Conservation (phyloP, 2,888 invertebrate species). For the Notocelia uddmanniana region DNA sequence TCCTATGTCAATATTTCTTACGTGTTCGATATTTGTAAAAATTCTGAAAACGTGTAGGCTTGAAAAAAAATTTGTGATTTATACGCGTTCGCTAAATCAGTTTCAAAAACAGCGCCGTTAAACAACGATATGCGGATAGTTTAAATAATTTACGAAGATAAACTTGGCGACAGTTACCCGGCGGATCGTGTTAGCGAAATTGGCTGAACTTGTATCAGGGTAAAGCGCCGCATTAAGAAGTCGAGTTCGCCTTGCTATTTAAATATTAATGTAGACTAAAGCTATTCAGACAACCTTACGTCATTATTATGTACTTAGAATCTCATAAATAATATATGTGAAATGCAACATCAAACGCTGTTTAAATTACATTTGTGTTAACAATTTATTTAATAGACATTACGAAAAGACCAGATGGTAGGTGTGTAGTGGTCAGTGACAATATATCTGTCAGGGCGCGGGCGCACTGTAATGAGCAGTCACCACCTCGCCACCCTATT, state of each 20-base stretch:
- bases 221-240: slow-evolving; percentile 47
- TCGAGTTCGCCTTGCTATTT: slow-evolving; percentile 45
- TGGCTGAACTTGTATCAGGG: slow-evolving; percentile 50
- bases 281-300: slow-evolving; percentile 36
- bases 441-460: slow-evolving; percentile 68
- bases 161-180: slow-evolving; percentile 55
- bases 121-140: slow-evolving; percentile 44
- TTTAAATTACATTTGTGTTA: slow-evolving; percentile 57
- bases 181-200: slow-evolving; percentile 60
- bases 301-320: slow-evolving; percentile 30
- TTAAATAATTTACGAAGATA: slow-evolving; percentile 45
- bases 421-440: slow-evolving; percentile 59
- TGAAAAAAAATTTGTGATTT: slow-evolving; percentile 36
- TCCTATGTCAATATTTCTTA: slow-evolving; percentile 29
- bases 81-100: slow-evolving; percentile 25
- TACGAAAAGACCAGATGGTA: slow-evolving; percentile 51
- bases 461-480: slow-evolving; percentile 64
- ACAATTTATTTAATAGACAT: slow-evolving; percentile 51
- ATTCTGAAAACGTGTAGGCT: slow-evolving; percentile 32
- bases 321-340: slow-evolving; percentile 51
- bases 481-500: slow-evolving; percentile 59
- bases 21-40: slow-evolving; percentile 37
- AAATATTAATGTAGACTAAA: slow-evolving; percentile 40
- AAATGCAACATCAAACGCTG: slow-evolving; percentile 59
- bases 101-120: slow-evolving; percentile 38